phyloP scores from a whole-genome alignment of 1,140 invertebrate species.

The Bradysia coprophila region DNA sequence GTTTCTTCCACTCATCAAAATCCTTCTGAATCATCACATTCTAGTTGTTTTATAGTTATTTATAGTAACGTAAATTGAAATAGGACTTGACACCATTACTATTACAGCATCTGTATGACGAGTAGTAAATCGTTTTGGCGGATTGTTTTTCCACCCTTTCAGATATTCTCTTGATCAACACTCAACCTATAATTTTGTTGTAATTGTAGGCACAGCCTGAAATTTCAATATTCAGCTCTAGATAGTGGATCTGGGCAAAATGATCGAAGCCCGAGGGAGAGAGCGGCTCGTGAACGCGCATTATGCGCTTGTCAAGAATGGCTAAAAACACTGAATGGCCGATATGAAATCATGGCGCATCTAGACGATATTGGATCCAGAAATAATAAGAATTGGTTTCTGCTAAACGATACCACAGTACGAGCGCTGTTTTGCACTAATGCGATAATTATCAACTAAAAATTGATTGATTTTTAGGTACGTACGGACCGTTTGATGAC shows the following conservation, averaged over 20 bases:
- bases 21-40: no score
- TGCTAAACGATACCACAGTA: conserved; percentile 46
- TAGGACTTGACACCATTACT: no score
- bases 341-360: conserved; percentile 57
- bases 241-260: conserved; percentile 32
- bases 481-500: conserved; percentile 64
- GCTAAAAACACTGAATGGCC: conserved; percentile 34
- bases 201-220: conserved; percentile 26
- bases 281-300: conserved; percentile 37
- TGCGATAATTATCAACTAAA: not conserved
- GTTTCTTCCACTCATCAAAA: no score
- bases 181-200: no score
- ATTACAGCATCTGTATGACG: no score
- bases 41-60: no score
- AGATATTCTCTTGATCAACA: no score
- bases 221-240: conserved; percentile 49
- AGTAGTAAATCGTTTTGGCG: no score
- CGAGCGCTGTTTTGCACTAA: conserved; percentile 1
- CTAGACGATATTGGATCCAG: conserved; percentile 64
- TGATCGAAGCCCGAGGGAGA: conserved; percentile 42
- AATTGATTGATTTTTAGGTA: conserved; percentile 9
- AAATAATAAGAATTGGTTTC: conserved; percentile 76
- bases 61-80: no score
- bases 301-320: conserved; percentile 43
- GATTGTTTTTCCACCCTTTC: no score